Base-by-base conservation (phyloP, 2,888 invertebrate species). In the Caenorhabditis auriculariae region DNA sequence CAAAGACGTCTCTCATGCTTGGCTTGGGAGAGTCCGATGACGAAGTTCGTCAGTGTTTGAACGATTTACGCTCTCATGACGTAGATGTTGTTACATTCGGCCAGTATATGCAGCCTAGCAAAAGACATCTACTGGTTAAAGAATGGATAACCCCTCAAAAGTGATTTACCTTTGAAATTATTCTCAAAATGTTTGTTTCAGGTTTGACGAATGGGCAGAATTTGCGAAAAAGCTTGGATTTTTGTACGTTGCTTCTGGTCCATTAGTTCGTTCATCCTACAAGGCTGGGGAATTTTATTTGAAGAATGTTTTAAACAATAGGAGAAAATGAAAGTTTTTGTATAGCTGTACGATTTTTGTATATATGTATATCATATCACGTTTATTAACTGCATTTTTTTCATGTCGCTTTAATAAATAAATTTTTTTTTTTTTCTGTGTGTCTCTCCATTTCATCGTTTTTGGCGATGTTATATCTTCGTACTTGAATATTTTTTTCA, bases 21-120 rank as follows among this genome's bases (percentile, higher is more conserved):
- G 98, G 98, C 0, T 86, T 98, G 2, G 86, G 86, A n/a, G 94
- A 95, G 84, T 88, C 88, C 0, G 93, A 94, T 77, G 87, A 88
- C 38, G 89, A 94, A 55, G 63, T 78, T 23, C 60, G 66, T 42
- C 56, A 66, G 45, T 65, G 70, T 27, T 56, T 78, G 58, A 41
- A 12, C 15, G 77, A 78, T 59, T 58, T 78, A n/a, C 62, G 70
- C 4, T 35, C 39, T 2, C 66, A 62, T 39, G 90, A 89, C 32
- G 96, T 99, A 0, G 96, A 96, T 83, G 95, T 95, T 82, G 83
- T 99, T 0, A 98, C 98, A 0, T 85, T 98, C 4, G 98, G 98
- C 0, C 98, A 98, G 81, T 98, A 99, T 84, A 98, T 99, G 95
- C 98, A 99, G 83, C 98, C 98, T 0, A 98, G 96, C 0, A 95